These are phyloP conservation scores for Micrasema longulum DNA, from an alignment of 1,140 invertebrate species.

Conservation along the genomic window DNA sequence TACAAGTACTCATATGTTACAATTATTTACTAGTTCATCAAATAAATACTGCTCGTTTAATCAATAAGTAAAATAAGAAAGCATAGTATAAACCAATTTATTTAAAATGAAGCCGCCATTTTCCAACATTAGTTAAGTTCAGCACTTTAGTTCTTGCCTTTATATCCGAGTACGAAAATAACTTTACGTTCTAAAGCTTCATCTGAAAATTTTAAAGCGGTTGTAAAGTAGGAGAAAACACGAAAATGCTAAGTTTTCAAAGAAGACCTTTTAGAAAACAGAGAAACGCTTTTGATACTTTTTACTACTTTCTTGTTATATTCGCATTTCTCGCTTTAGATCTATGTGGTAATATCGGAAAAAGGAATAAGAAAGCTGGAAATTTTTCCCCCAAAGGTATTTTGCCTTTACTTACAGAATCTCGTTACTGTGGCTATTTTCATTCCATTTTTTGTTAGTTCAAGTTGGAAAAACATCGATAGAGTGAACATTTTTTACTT, in stretches of 20 bases:
- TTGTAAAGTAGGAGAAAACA: neutral
- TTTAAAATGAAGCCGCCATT: neutral
- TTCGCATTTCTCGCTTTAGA: neutral
- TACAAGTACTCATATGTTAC: neutral
- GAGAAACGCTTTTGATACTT: neutral
- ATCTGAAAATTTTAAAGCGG: neutral
- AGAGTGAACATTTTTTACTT: neutral
- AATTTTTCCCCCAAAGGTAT: conserved; percentile 30
- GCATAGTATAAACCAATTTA: conserved; percentile 15
- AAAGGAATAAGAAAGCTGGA: conserved; percentile 12
- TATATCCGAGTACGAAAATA: conserved; percentile 30
- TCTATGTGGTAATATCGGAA: conserved; percentile 14
- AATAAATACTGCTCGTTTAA: neutral
- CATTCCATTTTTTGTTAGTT: conserved; percentile 4
- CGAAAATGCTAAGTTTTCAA: neutral
- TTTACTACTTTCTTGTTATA: neutral
- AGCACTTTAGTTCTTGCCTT: conserved; percentile 8
- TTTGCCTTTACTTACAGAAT: conserved; percentile 31
- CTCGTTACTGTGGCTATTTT: conserved; percentile 21
- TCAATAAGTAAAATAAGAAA: conserved; percentile 1
- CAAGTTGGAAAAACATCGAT: conserved; percentile 2
- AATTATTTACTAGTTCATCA: neutral
- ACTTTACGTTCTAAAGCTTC: conserved; percentile 2
- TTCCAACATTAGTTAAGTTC: neutral
- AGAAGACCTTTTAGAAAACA: neutral